Percentiles rank a stretch among this genome's conserved stretches.
Conservation (phyloP, 2,797 vertebrate species). For the Sebastes flavidus region DNA sequence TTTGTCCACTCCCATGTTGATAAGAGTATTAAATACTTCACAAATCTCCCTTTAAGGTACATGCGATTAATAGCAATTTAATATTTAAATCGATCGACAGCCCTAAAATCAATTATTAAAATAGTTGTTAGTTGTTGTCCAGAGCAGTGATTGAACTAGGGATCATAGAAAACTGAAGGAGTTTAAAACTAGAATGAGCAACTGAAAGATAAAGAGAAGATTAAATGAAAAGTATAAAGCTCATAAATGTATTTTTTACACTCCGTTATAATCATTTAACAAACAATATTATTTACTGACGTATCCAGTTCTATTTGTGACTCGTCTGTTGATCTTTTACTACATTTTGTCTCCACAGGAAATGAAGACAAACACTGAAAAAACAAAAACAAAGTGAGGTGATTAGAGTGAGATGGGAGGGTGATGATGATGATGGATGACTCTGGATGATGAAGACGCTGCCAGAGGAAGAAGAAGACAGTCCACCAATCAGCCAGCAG, state of each 20-base stretch:
- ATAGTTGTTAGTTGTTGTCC: neutral
- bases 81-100: no score
- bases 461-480: conserved; percentile 4
- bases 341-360: conserved; percentile 3
- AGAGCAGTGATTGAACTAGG: neutral
- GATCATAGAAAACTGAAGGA: neutral
- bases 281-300: neutral
- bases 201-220: neutral
- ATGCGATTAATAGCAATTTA: no score
- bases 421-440: neutral
- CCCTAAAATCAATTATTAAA: neutral
- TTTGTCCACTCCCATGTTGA: no score
- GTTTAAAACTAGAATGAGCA: neutral
- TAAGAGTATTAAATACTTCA: fast-evolving
- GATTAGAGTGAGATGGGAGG: conserved; percentile 29
- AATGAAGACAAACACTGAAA: conserved; percentile 47
- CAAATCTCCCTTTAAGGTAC: no score
- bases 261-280: neutral
- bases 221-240: neutral
- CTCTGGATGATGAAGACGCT: conserved; percentile 1
- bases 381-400: conserved; percentile 26
- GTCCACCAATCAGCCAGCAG: conserved; percentile 40
- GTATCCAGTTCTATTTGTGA: neutral
- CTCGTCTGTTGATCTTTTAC: neutral
- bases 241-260: neutral